phyloP scores from a whole-genome alignment of 2,888 invertebrate species.

The Phyto melanocephala region DNA sequence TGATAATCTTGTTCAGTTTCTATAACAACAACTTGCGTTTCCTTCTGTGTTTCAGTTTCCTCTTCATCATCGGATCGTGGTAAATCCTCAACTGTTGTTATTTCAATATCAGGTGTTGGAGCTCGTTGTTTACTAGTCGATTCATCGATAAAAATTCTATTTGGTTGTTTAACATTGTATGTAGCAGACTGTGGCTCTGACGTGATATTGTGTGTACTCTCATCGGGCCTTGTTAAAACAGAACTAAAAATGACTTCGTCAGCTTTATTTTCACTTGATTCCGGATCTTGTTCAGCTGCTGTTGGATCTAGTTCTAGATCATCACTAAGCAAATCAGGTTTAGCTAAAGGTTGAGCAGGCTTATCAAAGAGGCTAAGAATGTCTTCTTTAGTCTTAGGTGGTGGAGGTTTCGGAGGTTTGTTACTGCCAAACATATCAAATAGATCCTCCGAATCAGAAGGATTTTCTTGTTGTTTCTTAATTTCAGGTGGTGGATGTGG shows the following conservation, averaged over 20 bases:
- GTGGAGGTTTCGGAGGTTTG: constrained; percentile 80
- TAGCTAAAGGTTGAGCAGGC: constrained; percentile 75
- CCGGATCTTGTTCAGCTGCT: constrained; percentile 30
- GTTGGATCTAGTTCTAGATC: constrained; percentile 78
- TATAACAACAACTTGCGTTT: constrained; percentile 56
- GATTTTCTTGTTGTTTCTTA: constrained; percentile 52
- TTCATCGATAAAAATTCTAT: constrained; percentile 72
- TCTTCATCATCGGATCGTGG: constrained; percentile 78
- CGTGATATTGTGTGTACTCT: constrained; percentile 76
- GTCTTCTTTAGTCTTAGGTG: constrained; percentile 81
- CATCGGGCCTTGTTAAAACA: constrained; percentile 75
- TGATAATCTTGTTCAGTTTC: constrained; percentile 55
- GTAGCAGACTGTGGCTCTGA: constrained; percentile 77
- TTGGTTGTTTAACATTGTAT: constrained; percentile 65
- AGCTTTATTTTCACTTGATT: constrained; percentile 12
- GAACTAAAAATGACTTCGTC: constrained; percentile 74
- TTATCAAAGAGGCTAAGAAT: constrained; percentile 81
- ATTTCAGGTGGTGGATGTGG: constrained; percentile 72
- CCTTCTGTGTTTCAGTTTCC: constrained; percentile 66
- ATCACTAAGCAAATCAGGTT: constrained; percentile 82
- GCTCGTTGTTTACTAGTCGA: constrained; percentile 72
- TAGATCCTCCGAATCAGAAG: constrained; percentile 79
- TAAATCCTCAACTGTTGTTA: constrained; percentile 78
- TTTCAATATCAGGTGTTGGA: constrained; percentile 78
- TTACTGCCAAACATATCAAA: constrained; percentile 80